A percentile compares a stretch with the other conserved stretches of the same genome.
phyloP scores from a whole-genome alignment of 1,140 invertebrate species.

The Acromyrmex echinatior region DNA sequence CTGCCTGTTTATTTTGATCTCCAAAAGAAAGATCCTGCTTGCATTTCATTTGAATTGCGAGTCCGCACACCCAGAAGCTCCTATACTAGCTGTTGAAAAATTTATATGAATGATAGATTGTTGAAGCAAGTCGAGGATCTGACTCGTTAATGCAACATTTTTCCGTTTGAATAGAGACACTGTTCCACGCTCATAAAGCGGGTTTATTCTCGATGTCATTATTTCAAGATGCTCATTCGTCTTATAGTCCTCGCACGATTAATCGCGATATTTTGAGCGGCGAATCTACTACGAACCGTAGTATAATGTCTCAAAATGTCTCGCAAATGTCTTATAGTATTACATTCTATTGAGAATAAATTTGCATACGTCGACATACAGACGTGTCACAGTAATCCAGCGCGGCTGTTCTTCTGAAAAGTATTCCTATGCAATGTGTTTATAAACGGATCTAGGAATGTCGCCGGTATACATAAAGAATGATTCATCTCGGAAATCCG shows the following conservation, averaged over 20 bases:
- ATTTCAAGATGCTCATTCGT: conserved; percentile 29
- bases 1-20: neutral
- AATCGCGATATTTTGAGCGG: conserved; percentile 51
- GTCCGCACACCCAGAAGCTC: neutral
- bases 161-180: conserved; percentile 3
- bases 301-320: conserved; percentile 30
- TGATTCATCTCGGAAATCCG: conserved; percentile 27
- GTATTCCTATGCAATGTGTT: conserved; percentile 3
- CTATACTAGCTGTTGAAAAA: conserved; percentile 3
- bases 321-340: conserved; percentile 10
- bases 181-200: conserved; percentile 5
- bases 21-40: neutral
- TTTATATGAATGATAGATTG: conserved; percentile 14
- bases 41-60: neutral
- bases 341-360: conserved; percentile 45
- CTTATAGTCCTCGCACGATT: conserved; percentile 36
- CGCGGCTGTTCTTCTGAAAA: conserved; percentile 3
- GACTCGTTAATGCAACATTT: conserved; percentile 6
- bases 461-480: neutral
- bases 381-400: conserved; percentile 40
- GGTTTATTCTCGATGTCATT: conserved; percentile 52
- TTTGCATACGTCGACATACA: neutral
- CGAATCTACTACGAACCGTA: neutral
- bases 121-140: conserved; percentile 6
- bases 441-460: conserved; percentile 24